Evolutionary conservation across 2,797 vertebrate species (phyloP), one percentile per base, ranked within the genome.

Genomic region (Pristis pectinata): DNA sequence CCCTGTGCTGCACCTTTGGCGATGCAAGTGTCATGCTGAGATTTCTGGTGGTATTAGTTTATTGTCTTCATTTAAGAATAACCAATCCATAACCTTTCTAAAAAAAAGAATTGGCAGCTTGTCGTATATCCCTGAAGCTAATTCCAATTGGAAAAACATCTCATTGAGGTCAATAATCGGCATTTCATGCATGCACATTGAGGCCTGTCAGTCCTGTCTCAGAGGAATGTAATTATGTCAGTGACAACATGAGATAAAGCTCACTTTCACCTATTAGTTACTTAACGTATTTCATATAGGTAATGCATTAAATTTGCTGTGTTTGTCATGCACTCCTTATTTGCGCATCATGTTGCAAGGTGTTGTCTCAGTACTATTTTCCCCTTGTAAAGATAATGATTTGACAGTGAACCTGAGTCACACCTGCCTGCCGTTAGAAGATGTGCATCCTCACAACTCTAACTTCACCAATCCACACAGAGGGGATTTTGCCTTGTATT

Each of bases 161-260:
- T 91, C 19, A 67, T 91, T 67, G n/a, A 41, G 59, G 59, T 91
- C 61, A 91, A 91, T 91, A 91, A 91, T 91, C 87, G 64, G 19
- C 59, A 67, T 61, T 67, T 67, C 3, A 67, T 67, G 87, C 59
- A 91, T 67, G 22, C n/a, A 41, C 87, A 91, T 41, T 91, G 17
- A 64, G 8, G 24, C 22, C 61, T 67, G 34, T 67, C n/a, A 41
- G 22, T 91, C 7, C 59, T 19, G 0, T 19, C 17, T 67, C 17
- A 41, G 7, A 41, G 19, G 1, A 67, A 37, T 91, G 59, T 64
- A 41, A n/a, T 64, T 24, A 91, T 37, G 30, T n/a, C 87, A 37
- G 2, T 41, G n/a, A 22, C 1, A 3, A 22, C 41, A n/a, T 10
- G 7, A 0, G 59, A 87, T 91, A 24, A 91, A 91, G 27, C 19